Evolutionary conservation across 1,140 invertebrate genomes (phyloP).

Genomic region (Elymnias hypermnestra): DNA sequence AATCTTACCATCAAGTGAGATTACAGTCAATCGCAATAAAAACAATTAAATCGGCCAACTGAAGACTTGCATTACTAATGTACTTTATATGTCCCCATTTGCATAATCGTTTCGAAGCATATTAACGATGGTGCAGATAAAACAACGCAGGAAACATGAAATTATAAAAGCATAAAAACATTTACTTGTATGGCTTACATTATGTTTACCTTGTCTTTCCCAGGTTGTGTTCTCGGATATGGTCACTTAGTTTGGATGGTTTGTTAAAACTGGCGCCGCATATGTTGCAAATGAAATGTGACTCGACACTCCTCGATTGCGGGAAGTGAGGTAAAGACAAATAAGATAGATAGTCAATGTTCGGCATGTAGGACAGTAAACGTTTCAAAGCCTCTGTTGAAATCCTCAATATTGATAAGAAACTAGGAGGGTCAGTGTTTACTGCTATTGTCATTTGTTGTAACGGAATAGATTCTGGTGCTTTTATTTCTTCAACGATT

Average conservation of each 20-base stretch:
- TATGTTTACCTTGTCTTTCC: slow-evolving; percentile 39
- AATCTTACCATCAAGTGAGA: too few species aligned
- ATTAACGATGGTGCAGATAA: slow-evolving; percentile 4
- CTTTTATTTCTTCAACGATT: slow-evolving; percentile 22
- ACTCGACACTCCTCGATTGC: slow-evolving; percentile 10
- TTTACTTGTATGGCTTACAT: not conserved
- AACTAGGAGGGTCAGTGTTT: slow-evolving; percentile 53
- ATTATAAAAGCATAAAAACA: slow-evolving; percentile 3
- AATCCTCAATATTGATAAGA: slow-evolving; percentile 39
- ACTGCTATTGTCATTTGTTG: slow-evolving; percentile 39
- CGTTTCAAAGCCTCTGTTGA: slow-evolving; percentile 44
- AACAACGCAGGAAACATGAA: slow-evolving; percentile 3
- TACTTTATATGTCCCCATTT: slow-evolving; percentile 10
- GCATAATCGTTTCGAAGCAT: slow-evolving; percentile 7
- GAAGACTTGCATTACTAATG: slow-evolving; percentile 5
- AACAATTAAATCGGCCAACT: not conserved
- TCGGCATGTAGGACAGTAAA: slow-evolving; percentile 42
- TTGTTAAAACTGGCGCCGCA: slow-evolving; percentile 44
- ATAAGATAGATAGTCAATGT: slow-evolving; percentile 38
- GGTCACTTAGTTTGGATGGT: slow-evolving; percentile 45
- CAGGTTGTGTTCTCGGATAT: slow-evolving; percentile 45
- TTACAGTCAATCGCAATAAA: not conserved
- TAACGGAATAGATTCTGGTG: not conserved
- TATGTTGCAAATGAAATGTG: slow-evolving; percentile 45
- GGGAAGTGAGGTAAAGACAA: slow-evolving; percentile 29